These are phyloP conservation scores for Drosophila nr. perissopoda DNA, from an alignment of 2,888 invertebrate genomes.

Conservation along the genomic window DNA sequence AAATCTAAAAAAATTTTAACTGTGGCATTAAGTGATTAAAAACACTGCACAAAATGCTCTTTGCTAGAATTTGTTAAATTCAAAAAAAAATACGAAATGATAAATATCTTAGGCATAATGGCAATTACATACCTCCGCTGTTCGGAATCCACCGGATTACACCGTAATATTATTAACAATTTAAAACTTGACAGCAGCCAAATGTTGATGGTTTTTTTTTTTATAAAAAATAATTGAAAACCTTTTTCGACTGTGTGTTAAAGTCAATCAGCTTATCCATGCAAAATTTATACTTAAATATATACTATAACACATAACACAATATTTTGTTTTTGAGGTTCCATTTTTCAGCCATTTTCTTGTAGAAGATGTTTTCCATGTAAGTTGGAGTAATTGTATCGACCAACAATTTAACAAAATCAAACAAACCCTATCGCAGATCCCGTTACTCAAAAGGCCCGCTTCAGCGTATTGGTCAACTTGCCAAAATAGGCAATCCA, in stretches of 20 bases:
- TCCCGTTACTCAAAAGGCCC: constrained; percentile 21
- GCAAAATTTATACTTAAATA: not conserved
- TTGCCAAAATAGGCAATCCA: constrained; percentile 1
- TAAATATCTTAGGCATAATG: not conserved
- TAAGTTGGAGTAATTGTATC: constrained; percentile 23
- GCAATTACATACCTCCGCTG: not conserved
- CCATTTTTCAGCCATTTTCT: not conserved
- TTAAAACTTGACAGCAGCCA: not conserved
- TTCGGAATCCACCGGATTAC: not conserved
- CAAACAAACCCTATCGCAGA: not conserved
- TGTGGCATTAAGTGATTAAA: not conserved
- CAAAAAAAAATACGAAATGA: not conserved
- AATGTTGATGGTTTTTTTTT: too few relatives aligned
- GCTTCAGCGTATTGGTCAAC: constrained; percentile 2
- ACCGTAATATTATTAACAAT: not conserved
- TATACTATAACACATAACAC: not conserved
- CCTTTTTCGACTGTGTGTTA: not conserved
- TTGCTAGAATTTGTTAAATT: not conserved
- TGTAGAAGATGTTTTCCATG: constrained; percentile 38
- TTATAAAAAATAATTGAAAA: not conserved
- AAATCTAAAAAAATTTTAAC: not conserved
- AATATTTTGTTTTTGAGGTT: not conserved
- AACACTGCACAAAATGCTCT: not conserved
- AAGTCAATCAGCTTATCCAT: not conserved
- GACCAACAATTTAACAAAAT: not conserved